Evolutionary conservation across 2,797 vertebrate genomes (phyloP), one percentile per base, ranked within the genome.

Genomic region (Labeo calbasu): DNA sequence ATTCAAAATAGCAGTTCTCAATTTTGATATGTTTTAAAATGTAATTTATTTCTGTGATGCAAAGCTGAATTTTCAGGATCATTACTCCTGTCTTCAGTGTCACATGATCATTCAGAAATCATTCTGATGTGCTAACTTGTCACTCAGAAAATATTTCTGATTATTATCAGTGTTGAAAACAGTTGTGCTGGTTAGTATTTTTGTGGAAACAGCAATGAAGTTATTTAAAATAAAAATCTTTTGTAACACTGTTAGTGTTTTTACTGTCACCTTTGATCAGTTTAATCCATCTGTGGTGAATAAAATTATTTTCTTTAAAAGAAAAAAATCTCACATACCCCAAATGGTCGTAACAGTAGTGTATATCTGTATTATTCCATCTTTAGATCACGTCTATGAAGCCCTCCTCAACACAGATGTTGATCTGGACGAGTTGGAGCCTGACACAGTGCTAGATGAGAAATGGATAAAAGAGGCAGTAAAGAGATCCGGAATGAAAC

Each of bases 401-500:
- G 95, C 92, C 0, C 93, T 99, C 81, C 88, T 97, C 0, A 95
- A 96, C 93, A 96, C 96, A 4, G n/a, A 91, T 0, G 0, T 95
- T 72, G 90, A 97, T 66, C 7, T 96, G 77, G 92, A 96, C 65
- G 91, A 92, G 9, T 83, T 99, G 28, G 92, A 96, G 70, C 94
- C 92, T 10, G 89, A 95, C 77, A 95, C 95, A 0, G n/a, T 93
- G 66, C 93, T 99, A 85, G 68, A 89, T 61, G 95, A 96, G 86
- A 69, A 86, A 11, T 96, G 94, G 91, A 95, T 99, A 69, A 98
- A 97, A 88, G 94, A 97, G 86, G 93, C 93, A 36, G 90, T 99
- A 89, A 96, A 93, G 50, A 96, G 93, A 32, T 96, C 96, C 0
- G 97, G 97, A 51, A 97, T 97, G 97, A 98, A 97, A 88, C 95